Percentiles rank a stretch among this genome's conserved stretches.
Conservation (phyloP, 2,797 vertebrate genomes). For the Acropternis orthonyx region DNA sequence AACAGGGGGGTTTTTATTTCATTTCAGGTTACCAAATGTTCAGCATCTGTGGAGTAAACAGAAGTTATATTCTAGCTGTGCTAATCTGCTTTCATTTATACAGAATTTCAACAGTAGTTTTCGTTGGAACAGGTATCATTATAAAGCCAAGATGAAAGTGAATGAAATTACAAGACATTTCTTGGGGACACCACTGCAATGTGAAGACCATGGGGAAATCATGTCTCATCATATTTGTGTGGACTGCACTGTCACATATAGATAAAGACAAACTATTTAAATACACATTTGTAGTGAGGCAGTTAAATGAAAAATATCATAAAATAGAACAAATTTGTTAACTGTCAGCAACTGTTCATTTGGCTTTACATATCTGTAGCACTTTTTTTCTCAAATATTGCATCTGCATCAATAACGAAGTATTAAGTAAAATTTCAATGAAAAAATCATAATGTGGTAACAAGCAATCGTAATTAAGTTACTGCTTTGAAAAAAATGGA, state of each 20-base stretch:
- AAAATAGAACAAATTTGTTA: not conserved
- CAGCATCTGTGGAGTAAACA: not conserved
- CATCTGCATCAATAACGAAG: not conserved
- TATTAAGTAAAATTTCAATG: not conserved
- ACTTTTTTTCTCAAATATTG: not conserved
- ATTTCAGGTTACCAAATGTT: not conserved
- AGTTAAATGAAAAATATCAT: not conserved
- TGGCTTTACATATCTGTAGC: not conserved
- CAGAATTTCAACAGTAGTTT: conserved; percentile 34
- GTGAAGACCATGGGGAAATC: conserved; percentile 18
- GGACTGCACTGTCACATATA: not conserved
- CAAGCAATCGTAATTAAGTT: not conserved
- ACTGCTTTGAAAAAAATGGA: not conserved
- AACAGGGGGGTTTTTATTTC: not conserved
- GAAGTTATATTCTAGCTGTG: not conserved
- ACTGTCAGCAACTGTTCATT: not conserved
- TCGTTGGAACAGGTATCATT: conserved; percentile 11
- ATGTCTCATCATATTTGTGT: not conserved
- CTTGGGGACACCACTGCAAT: conserved; percentile 5
- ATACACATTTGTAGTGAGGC: not conserved
- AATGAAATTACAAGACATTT: conserved; percentile 30
- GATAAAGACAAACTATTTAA: conserved; percentile 3
- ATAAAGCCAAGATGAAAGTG: not conserved
- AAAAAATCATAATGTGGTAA: not conserved
- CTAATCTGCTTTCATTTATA: conserved; percentile 23